Base-by-base conservation (phyloP, 2,113 vertebrate genomes). In the Zosterops borbonicus region DNA sequence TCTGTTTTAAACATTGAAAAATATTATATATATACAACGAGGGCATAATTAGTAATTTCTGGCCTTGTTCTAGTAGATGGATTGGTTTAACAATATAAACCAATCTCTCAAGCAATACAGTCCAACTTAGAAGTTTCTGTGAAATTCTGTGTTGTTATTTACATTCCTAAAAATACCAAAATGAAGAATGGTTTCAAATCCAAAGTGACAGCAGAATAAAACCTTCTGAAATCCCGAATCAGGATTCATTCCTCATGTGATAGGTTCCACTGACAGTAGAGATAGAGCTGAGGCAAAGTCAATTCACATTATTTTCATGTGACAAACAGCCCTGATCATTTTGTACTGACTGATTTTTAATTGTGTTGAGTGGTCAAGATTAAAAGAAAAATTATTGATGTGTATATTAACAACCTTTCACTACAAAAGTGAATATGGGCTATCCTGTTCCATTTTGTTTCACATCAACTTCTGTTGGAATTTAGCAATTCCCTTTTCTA, bases 191-290 rank as follows among this genome's bases (percentile, higher is more conserved):
- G 37, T 65, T 87, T 93, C 55, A 92, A 85, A 93, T 90, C 75
- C 55, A 90, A 94, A 90, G 24, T 49, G 67, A 87, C 65, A 75
- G 76, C 47, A 89, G 74, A 91, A 59, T 77, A 83, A 94, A 91
- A 77, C 14, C 42, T 64, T 84, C 59, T 76, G 37, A 90, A 83
- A 90, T 47, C 14, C 24, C 50, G 77, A 75, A 82, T 73, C 41
- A 37, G 11, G 27, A 62, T 90, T 85, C 63, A 76, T 90, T 82
- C 46, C 33, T 91, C 33, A 14, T 83, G 50, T 77, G 77, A 83
- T 63, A 84, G 33, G 29, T 65, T 87, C 63, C 24, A 77, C 33
- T 80, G 59, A 76, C 50, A 80, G n/a, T 28, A 77, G 70, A 85
- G 37, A 46, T 6, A 71, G 16, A 62, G 16, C 53, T 69, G 49